Conservation (phyloP, 2,113 vertebrate species). For the Anhinga rufa region DNA sequence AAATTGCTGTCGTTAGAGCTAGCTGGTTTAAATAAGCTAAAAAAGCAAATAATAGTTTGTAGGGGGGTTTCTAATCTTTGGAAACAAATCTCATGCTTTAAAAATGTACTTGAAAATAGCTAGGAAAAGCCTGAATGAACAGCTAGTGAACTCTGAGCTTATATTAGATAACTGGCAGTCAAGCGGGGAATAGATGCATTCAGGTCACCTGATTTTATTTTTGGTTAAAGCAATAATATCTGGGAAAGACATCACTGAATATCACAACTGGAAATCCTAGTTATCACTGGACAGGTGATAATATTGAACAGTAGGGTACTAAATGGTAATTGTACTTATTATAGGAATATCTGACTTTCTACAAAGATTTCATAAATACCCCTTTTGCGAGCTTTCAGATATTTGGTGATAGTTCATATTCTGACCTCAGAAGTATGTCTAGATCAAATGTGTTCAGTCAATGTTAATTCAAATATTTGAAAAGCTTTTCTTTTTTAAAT, state of each 20-base stretch:
- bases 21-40: neutral
- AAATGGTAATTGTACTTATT: neutral
- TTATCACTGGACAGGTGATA: neutral
- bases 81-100: neutral
- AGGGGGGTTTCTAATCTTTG: neutral
- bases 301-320: neutral
- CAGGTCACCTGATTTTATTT: neutral
- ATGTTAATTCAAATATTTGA: neutral
- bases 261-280: neutral
- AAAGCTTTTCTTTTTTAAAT: neutral
- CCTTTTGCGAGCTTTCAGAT: neutral
- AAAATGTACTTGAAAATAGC: neutral
- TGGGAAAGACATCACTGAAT: neutral
- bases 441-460: neutral
- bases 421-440: neutral
- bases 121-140: neutral
- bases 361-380: neutral
- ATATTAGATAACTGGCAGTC: neutral
- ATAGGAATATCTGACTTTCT: neutral
- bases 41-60: neutral
- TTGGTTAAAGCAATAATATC: neutral
- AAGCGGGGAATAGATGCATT: rapidly evolving
- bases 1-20: neutral
- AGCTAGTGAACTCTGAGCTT: neutral
- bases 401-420: neutral